phyloP scores from a whole-genome alignment of 1,140 invertebrate genomes.

The Brachionus asplanchnoidis region DNA sequence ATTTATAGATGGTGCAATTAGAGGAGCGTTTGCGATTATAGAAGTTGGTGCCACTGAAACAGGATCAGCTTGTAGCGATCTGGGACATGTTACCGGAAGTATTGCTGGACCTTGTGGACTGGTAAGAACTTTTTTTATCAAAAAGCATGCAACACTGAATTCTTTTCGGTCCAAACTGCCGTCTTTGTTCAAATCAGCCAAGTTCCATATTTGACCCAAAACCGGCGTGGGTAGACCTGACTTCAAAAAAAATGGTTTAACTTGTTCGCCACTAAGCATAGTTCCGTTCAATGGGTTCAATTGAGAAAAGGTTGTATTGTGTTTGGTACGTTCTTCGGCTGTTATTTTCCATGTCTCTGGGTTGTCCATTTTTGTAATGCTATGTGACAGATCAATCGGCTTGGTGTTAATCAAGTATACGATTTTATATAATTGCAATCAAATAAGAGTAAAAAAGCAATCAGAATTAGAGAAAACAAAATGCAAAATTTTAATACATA shows the following conservation, averaged over 20 bases:
- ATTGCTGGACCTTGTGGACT: conserved; percentile 70
- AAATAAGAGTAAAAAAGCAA: not conserved
- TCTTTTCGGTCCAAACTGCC: conserved; percentile 92
- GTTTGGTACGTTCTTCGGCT: conserved; percentile 66
- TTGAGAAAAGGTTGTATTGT: conserved; percentile 81
- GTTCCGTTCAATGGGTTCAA: conserved; percentile 77
- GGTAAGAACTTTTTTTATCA: conserved; percentile 63
- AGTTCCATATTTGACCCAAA: conserved; percentile 85
- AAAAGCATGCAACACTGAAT: conserved; percentile 93
- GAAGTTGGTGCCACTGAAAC: conserved; percentile 79
- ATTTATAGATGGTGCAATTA: conserved; percentile 45
- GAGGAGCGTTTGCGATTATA: conserved; percentile 60
- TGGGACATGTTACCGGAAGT: not conserved
- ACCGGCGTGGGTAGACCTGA: conserved; percentile 79
- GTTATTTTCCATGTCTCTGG: conserved; percentile 75
- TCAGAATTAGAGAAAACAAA: not conserved
- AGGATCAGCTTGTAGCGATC: conserved; percentile 64
- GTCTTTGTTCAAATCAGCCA: conserved; percentile 91
- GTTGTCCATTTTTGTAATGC: not conserved
- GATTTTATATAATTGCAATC: not conserved
- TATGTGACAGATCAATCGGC: not conserved
- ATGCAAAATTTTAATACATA: conserved; percentile 34
- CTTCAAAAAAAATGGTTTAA: conserved; percentile 85
- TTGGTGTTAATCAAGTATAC: not conserved
- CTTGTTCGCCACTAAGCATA: conserved; percentile 74